Percentiles rank a stretch among this genome's conserved stretches.
phyloP scores from a whole-genome alignment of 2,888 invertebrate species.

The Caenorhabditis angaria region DNA sequence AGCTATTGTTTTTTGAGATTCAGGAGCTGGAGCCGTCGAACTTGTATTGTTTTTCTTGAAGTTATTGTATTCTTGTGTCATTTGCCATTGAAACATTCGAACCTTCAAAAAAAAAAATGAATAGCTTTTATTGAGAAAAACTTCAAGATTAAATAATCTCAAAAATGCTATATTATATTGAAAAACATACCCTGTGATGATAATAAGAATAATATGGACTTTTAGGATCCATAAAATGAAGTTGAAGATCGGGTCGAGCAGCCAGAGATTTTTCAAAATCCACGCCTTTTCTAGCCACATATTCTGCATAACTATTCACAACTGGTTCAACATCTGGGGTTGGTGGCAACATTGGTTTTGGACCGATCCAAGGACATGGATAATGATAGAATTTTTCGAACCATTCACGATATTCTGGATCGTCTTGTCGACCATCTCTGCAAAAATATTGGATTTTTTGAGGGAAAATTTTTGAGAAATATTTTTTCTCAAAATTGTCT shows the following conservation, averaged over 20 bases:
- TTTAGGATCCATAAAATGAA: constrained; percentile 53
- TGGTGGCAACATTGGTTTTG: constrained; percentile 75
- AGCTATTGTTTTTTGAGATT: constrained; percentile 1
- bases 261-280: constrained; percentile 83
- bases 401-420: constrained; percentile 48
- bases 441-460: not conserved
- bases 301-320: constrained; percentile 94
- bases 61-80: constrained; percentile 18
- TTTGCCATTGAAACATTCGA: constrained; percentile 45
- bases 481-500: no score
- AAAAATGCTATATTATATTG: no score
- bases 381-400: constrained; percentile 41
- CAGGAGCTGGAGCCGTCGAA: not conserved
- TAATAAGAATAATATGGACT: constrained; percentile 53
- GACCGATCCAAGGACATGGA: constrained; percentile 40
- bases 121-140: not conserved
- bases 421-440: constrained; percentile 35
- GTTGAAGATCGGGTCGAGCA: constrained; percentile 50
- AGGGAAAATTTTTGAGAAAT: no score
- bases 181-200: constrained; percentile 38
- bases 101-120: constrained; percentile 14
- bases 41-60: not conserved
- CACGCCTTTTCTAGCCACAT: constrained; percentile 92
- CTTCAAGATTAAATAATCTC: no score
- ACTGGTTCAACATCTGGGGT: constrained; percentile 85